These are phyloP conservation scores for Thymallus thymallus DNA, from an alignment of 2,113 vertebrate genomes.

Conservation along the genomic window DNA sequence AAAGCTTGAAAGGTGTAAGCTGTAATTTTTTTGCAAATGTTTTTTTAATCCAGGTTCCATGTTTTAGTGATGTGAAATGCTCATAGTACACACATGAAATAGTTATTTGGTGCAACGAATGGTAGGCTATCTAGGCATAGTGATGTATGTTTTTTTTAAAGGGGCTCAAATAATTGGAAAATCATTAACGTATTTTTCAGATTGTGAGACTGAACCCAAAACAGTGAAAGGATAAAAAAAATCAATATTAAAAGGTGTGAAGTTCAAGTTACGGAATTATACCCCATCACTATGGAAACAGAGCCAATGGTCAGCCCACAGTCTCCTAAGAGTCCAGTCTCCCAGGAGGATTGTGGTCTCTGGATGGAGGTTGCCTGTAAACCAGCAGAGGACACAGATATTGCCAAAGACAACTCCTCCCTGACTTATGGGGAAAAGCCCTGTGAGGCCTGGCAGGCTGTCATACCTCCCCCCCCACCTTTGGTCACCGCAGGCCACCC, in stretches of 20 bases:
- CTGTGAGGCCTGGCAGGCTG: neutral
- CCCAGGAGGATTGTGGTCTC: constrained; percentile 38
- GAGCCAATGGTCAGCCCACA: neutral
- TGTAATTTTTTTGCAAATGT: too few species aligned
- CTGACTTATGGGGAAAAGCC: constrained; percentile 12
- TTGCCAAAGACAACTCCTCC: neutral
- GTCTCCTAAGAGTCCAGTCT: constrained; percentile 2
- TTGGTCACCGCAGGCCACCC: constrained; percentile 5
- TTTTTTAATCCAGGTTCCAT: too few species aligned
- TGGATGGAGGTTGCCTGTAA: constrained; percentile 40
- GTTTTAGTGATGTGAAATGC: too few species aligned
- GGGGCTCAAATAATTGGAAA: neutral
- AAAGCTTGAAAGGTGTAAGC: too few species aligned
- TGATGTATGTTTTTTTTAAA: too few species aligned
- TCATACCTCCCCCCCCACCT: neutral
- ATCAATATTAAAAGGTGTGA: constrained; percentile 4
- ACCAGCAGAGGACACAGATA: constrained; percentile 4
- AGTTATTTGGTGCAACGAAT: too few species aligned
- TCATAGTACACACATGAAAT: too few species aligned
- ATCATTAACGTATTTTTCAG: constrained; percentile 12
- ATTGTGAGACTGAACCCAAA: constrained; percentile 4
- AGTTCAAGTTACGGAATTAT: neutral
- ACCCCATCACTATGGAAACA: constrained; percentile 32
- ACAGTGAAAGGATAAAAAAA: neutral
- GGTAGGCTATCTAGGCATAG: too few species aligned